phyloP scores from a whole-genome alignment of 2,888 invertebrate species.

The Calameuta pallipes region DNA sequence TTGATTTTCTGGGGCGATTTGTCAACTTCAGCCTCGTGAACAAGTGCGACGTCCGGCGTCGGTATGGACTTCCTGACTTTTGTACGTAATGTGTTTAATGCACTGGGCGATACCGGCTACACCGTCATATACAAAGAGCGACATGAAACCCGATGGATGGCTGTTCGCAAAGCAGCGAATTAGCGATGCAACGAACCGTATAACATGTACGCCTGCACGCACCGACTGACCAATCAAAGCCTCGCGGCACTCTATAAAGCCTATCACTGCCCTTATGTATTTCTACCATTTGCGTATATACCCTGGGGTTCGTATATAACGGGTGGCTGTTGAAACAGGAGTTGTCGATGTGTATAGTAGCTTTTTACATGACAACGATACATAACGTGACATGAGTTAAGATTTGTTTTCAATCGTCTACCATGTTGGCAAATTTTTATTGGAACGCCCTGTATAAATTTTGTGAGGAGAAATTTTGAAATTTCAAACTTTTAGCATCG shows the following conservation, averaged over 20 bases:
- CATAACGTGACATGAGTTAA: no score
- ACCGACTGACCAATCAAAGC: constrained; percentile 54
- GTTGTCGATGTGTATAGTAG: not conserved
- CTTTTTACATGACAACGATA: not conserved
- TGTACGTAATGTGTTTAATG: not conserved
- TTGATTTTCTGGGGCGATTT: not conserved
- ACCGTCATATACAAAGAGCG: not conserved
- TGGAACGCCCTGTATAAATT: not conserved
- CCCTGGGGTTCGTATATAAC: not conserved
- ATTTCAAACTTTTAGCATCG: not conserved
- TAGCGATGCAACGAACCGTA: constrained; percentile 48
- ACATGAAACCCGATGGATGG: constrained; percentile 1
- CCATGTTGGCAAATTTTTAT: not conserved
- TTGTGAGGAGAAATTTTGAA: not conserved
- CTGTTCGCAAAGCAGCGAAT: constrained; percentile 30
- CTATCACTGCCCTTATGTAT: constrained; percentile 45
- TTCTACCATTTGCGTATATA: not conserved
- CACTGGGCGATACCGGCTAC: constrained; percentile 1
- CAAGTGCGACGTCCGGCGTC: not conserved
- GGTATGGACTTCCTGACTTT: not conserved
- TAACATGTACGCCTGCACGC: constrained; percentile 39
- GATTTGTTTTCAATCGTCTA: not conserved
- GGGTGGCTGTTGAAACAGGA: not conserved
- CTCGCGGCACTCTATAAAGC: constrained; percentile 44
- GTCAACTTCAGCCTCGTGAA: not conserved